These are phyloP conservation scores for Enteromius trimaculatus DNA, from an alignment of 2,797 vertebrate species.

Conservation along the genomic window DNA sequence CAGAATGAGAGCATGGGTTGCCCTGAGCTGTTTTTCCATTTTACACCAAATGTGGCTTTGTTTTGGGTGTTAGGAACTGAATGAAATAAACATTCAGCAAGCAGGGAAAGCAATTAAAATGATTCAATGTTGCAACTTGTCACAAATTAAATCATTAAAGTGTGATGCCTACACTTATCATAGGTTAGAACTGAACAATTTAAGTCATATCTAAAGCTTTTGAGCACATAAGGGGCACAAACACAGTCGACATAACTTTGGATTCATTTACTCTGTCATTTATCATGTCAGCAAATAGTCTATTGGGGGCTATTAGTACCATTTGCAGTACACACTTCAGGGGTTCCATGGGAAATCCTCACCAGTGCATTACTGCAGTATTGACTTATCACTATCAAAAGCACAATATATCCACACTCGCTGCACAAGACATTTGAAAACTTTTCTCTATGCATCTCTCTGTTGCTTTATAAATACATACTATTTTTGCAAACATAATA, in stretches of 20 bases:
- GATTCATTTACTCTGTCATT: conserved; percentile 5
- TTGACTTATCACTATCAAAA: conserved; percentile 9
- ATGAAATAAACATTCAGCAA: conserved; percentile 11
- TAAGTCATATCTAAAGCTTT: neutral
- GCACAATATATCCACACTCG: neutral
- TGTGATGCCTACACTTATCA: neutral
- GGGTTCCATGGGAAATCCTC: neutral
- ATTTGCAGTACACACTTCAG: conserved; percentile 23
- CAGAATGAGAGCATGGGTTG: conserved; percentile 75
- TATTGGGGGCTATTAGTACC: conserved; percentile 19
- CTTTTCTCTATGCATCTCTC: neutral
- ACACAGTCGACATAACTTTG: neutral
- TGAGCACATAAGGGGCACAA: neutral
- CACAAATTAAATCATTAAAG: conserved; percentile 64
- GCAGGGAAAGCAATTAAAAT: conserved; percentile 70
- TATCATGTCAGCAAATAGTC: conserved; percentile 31
- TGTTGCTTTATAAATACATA: too few species aligned
- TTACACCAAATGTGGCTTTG: conserved; percentile 67
- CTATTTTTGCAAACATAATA: neutral
- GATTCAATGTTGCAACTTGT: conserved; percentile 70
- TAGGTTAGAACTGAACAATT: too few species aligned
- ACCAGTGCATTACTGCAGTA: neutral
- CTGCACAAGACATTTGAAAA: neutral
- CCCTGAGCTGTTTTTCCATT: conserved; percentile 68
- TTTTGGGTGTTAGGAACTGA: conserved; percentile 57